phyloP scores from a whole-genome alignment of 2,113 vertebrate genomes.

The Sander lucioperca region DNA sequence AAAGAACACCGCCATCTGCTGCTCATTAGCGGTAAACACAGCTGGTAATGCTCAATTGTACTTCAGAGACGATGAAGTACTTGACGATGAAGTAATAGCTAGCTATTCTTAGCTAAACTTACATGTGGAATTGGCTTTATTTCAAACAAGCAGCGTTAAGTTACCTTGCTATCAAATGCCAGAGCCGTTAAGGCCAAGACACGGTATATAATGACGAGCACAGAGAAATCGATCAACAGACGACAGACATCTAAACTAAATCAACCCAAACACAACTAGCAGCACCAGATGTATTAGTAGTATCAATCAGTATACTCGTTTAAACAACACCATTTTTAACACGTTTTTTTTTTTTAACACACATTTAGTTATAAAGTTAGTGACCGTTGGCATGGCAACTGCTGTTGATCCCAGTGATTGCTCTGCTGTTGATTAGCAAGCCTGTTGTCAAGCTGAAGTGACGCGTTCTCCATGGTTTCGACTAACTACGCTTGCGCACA shows the following conservation, averaged over 20 bases:
- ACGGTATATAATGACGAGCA: not conserved
- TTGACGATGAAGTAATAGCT: no score
- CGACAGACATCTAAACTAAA: no score
- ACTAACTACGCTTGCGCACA: conserved; percentile 69
- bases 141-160: not conserved
- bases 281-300: rapidly evolving
- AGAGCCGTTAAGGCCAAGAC: not conserved
- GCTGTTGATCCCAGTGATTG: conserved; percentile 33
- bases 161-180: not conserved
- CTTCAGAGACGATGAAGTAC: no score
- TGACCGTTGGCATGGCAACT: conserved; percentile 46
- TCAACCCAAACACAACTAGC: not conserved
- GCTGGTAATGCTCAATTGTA: not conserved
- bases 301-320: not conserved
- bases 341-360: not conserved
- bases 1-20: conserved; percentile 58
- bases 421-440: conserved; percentile 49
- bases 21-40: conserved; percentile 15
- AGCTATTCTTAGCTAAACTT: not conserved
- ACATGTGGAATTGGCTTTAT: not conserved
- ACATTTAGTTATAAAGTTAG: not conserved
- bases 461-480: conserved; percentile 77
- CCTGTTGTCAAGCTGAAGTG: conserved; percentile 79
- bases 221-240: conserved; percentile 30
- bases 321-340: not conserved